These are phyloP conservation scores for Pteronura brasiliensis DNA, from an alignment of 2,113 vertebrate species.

Conservation along the genomic window DNA sequence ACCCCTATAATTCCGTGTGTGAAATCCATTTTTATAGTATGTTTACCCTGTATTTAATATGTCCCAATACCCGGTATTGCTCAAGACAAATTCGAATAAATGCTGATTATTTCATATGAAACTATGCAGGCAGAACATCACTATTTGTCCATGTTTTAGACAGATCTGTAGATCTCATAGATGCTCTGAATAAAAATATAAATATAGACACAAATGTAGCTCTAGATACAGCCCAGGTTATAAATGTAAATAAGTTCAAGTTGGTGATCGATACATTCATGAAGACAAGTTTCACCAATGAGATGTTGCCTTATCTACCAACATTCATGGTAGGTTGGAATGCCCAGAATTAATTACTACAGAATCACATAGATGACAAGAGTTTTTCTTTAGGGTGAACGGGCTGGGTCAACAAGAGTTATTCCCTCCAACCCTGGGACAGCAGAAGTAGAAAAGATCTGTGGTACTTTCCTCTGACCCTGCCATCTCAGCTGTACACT, in stretches of 20 bases:
- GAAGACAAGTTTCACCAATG: neutral
- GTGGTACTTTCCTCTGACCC: neutral
- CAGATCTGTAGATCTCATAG: neutral
- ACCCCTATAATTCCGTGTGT: neutral
- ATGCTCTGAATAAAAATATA: neutral
- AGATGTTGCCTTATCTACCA: neutral
- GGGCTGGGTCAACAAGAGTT: neutral
- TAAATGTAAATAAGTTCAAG: slow-evolving; percentile 15
- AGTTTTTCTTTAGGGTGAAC: neutral
- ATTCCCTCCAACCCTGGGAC: neutral
- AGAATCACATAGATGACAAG: neutral
- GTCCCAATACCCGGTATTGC: neutral
- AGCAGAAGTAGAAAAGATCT: neutral
- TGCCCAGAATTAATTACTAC: neutral
- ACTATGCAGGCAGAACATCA: neutral
- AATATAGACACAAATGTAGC: neutral
- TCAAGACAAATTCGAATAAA: slow-evolving; percentile 15
- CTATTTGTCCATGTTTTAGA: neutral
- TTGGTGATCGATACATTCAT: neutral
- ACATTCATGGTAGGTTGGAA: neutral
- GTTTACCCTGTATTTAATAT: neutral
- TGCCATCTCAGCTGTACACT: neutral
- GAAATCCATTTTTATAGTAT: neutral
- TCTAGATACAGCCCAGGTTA: neutral
- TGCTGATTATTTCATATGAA: neutral